Percentiles rank a stretch among this genome's conserved stretches.
Evolutionary conservation across 2,113 vertebrate genomes (phyloP).

Genomic region (Rhinogobius similis): DNA sequence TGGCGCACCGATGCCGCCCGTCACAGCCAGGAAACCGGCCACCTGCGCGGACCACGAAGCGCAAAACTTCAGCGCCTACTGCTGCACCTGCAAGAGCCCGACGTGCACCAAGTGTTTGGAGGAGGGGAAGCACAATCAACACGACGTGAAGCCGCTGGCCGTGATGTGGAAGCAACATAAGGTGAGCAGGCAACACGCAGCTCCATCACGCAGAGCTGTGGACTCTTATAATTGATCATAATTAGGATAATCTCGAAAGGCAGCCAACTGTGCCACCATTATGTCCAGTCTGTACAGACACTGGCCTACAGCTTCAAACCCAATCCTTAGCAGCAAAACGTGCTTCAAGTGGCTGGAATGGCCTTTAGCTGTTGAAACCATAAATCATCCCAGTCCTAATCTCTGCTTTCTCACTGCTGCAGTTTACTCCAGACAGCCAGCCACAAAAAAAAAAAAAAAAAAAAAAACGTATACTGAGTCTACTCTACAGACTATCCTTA

Average conservation of each 20-base stretch:
- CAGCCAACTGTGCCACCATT: neutral
- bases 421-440: neutral
- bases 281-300: neutral
- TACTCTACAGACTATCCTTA: neutral
- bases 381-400: neutral
- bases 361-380: neutral
- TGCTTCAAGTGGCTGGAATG: neutral
- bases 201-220: neutral
- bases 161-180: constrained; percentile 98
- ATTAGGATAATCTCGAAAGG: constrained; percentile 2
- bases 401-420: neutral
- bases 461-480: neutral
- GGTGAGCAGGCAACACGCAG: constrained; percentile 74
- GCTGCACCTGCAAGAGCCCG: constrained; percentile 85
- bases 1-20: constrained; percentile 52
- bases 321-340: neutral
- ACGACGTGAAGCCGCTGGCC: constrained; percentile 89
- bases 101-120: constrained; percentile 92
- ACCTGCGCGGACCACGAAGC: constrained; percentile 92
- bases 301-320: neutral
- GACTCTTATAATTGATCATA: neutral
- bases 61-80: constrained; percentile 95
- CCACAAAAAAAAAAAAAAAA: too few relatives aligned
- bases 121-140: constrained; percentile 87
- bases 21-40: constrained; percentile 78